A percentile compares a stretch with the other conserved stretches of the same genome.
phyloP scores from a whole-genome alignment of 2,888 invertebrate species.

The Conistra vaccinii region DNA sequence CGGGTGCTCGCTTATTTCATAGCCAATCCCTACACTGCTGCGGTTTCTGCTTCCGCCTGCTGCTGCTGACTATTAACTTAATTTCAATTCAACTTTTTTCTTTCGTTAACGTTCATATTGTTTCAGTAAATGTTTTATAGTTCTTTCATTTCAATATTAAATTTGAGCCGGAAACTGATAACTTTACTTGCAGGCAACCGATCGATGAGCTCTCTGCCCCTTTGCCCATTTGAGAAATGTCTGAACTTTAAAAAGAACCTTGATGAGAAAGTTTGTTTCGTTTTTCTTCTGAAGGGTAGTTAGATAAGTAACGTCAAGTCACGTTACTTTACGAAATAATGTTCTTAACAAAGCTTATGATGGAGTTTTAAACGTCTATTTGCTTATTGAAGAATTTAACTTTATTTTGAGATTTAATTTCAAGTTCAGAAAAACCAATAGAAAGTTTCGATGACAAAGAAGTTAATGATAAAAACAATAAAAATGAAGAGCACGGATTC shows the following conservation, averaged over 20 bases:
- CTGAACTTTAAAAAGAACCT: slow-evolving; percentile 5
- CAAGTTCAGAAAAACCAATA: slow-evolving; percentile 24
- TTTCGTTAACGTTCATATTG: slow-evolving; percentile 80
- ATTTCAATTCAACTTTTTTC: slow-evolving; percentile 82
- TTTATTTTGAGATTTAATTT: slow-evolving; percentile 21
- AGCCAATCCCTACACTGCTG: slow-evolving; percentile 73
- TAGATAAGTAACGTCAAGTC: not conserved
- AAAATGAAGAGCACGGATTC: slow-evolving; percentile 49
- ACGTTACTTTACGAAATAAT: not conserved
- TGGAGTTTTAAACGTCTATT: slow-evolving; percentile 14
- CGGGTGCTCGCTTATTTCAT: slow-evolving; percentile 64
- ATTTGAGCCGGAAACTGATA: slow-evolving; percentile 34
- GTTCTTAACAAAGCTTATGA: not conserved
- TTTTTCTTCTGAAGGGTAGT: not conserved
- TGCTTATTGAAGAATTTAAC: slow-evolving; percentile 1
- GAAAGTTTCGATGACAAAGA: slow-evolving; percentile 47
- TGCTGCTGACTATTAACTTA: slow-evolving; percentile 85
- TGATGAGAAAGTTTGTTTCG: slow-evolving; percentile 10
- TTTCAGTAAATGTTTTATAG: slow-evolving; percentile 73
- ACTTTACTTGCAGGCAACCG: not conserved
- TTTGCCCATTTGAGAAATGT: not conserved
- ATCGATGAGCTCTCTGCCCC: not conserved
- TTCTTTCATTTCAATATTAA: slow-evolving; percentile 68
- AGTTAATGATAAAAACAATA: slow-evolving; percentile 53
- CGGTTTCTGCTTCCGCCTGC: slow-evolving; percentile 79